Base-by-base conservation (phyloP, 1,140 invertebrate species). In the Stegodyphus mimosarum region DNA sequence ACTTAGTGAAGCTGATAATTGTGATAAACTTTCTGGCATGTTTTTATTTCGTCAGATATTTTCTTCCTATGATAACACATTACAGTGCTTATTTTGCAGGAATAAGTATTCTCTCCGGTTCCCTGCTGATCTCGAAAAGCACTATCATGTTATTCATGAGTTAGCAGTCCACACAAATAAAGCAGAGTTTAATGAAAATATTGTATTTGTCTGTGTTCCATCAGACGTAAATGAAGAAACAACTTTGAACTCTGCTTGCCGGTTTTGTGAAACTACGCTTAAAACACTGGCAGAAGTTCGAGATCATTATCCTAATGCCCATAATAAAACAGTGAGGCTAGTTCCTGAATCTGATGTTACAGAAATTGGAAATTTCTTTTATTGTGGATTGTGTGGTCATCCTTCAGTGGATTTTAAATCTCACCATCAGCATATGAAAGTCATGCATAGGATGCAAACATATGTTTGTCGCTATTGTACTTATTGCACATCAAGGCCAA, bases 191-290 rank as follows among this genome's bases (percentile, higher is more conserved):
- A 88, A 87, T 76, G 89, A 89, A 63, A 88, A 88, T 60, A 88
- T 88, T 18, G 89, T 89, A 6, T 89, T 89, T 85, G 87, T 89
- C 15, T 89, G 89, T 83, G 81, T 89, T 15, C 89, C 89, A 66
- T 69, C 80, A 77, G 80, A 88, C 64, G 86, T 87, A 3, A 84
- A 79, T 53, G 87, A 88, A 80, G 81, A 78, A 49, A 86, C 86
- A 6, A 76, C 83, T 75, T 60, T 89, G 17, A 89, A 89, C 73
- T 88, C 88, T 17, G 85, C 84, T 11, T 89, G 89, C 83, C 87
- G 89, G 17, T 89, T 89, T 69, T 89, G 89, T 87, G 84, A 87
- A 10, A 87, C 81, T 2, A 88, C 70, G 33, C 66, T 89, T 18
- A 87, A 79, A 48, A 89, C 88, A 18, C 49, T 89, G 13, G 67